Base-by-base conservation (phyloP, 2,797 vertebrate species). In the Emys orbicularis region DNA sequence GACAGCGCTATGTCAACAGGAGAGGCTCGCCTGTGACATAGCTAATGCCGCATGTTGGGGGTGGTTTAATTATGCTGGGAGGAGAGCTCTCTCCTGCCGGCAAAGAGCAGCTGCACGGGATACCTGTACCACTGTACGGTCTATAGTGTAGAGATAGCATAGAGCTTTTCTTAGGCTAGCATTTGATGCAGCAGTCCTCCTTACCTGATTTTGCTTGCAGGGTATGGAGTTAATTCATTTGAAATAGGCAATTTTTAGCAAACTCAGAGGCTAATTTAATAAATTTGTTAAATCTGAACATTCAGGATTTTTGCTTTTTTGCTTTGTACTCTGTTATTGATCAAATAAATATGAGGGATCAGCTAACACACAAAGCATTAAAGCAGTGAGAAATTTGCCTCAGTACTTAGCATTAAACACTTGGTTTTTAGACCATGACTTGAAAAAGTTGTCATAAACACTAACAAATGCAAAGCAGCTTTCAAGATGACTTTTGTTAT, bases 381-480 rank as follows among this genome's bases (percentile, higher is more conserved):
- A 90, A 94, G 77, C 65, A 90, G 87, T 54, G 72, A 87, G 86
- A 95, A 94, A 97, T 95, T 90, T 34, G 54, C 90, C 81, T 6
- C 79, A 59, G 77, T 90, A 94, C n/a, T 77, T 86, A 81, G 44
- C 41, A 83, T 87, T 92, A 83, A 94, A 94, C 65, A 80, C 72
- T 89, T 97, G 94, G 86, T 93, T 94, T 90, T 92, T 90, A 77
- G 61, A 94, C 81, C 87, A 57, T 82, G 83, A 89, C 94, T 98
- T 97, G 96, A 98, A 97, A 97, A 98, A 98, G 98, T 98, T 98
- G 98, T 98, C 97, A 97, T 97, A 95, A 98, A 98, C 97, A 98
- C 97, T 97, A 98, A 96, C 94, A 96, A 97, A 98, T 98, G 98
- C 98, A 98, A 98, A 98, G 96, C 97, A 98, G 98, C 97, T 98